Evolutionary conservation across 2,888 invertebrate genomes (phyloP), one percentile per base, ranked within the genome.

Genomic region (Eumacrocentrus americanus): DNA sequence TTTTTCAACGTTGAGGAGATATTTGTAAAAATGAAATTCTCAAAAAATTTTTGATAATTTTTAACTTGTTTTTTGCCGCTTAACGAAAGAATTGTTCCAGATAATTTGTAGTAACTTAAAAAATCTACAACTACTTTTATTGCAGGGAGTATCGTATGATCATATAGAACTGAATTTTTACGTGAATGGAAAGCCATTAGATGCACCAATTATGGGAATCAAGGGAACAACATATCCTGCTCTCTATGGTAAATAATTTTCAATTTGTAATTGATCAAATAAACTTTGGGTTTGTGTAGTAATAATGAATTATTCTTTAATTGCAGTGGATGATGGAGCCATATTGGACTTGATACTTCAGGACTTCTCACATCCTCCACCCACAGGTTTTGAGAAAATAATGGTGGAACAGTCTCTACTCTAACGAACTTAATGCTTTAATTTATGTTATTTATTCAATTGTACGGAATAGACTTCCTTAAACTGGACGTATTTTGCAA

Each of bases 381-480:
- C 94, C 0, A 84, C 88, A 52, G 98, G 97, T 37, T 98, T 91
- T 78, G 96, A 97, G 72, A 92, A 91, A 81, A 97, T 98, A 67
- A 94, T 98, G 91, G 85, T 97, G 63, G 98, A 98, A 81, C 96
- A 98, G 81, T 96, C 97, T 1, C 85, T 98, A 55, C 90, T 98
- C 70, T 98, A 92, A 89, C 84, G 71, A 37, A 11, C 46, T 54
- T 47, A 9, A 6, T 16, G n/a, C n/a, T n/a, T n/a, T n/a, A n/a
- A 35, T 29, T 14, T 11, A 35, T 38, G 12, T 40, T 38, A 38
- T 23, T 29, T 29, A 29, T 20, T 18, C 3, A 42, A 42, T 42
- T 11, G 16, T 18, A 40, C 18, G 16, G 1, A 16, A 16, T 40
- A 40, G 7, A 40, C 38, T 40, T 40, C 38, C 38, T 40, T 40